Conservation (phyloP, 1,140 invertebrate genomes). For the Drosophila pruinosa region DNA sequence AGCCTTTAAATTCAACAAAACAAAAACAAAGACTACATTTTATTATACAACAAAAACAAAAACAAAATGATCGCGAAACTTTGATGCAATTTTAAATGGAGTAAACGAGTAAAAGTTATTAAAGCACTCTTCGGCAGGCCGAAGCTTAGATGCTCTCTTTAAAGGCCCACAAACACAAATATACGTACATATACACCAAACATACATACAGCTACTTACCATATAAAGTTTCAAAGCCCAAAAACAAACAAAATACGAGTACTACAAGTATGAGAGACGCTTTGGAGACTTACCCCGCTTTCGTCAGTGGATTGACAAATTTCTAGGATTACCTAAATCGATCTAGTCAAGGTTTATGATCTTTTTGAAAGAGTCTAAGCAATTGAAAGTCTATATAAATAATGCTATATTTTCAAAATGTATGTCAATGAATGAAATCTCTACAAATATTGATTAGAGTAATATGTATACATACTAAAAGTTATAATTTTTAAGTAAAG, state of each 20-base stretch:
- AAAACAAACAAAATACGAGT: background rate
- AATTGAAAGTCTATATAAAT: background rate
- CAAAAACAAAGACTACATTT: conserved; percentile 43
- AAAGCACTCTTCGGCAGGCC: conserved; percentile 69
- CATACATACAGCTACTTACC: conserved; percentile 9
- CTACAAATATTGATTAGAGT: conserved; percentile 44
- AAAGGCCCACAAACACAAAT: conserved; percentile 7
- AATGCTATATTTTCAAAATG: conserved; percentile 49
- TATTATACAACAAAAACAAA: conserved; percentile 20
- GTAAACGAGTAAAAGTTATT: conserved; percentile 1
- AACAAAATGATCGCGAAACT: conserved; percentile 4
- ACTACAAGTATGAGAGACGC: background rate
- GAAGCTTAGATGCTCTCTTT: conserved; percentile 58
- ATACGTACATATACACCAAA: background rate
- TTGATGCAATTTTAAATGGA: conserved; percentile 32
- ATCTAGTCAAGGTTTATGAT: conserved; percentile 10
- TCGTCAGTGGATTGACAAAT: background rate
- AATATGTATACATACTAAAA: conserved; percentile 40
- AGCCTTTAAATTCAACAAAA: conserved; percentile 46
- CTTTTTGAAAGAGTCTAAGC: conserved; percentile 18
- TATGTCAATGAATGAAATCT: conserved; percentile 61
- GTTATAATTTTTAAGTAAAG: conserved; percentile 56
- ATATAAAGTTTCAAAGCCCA: background rate
- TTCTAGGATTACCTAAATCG: conserved; percentile 6
- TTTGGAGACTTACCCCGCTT: background rate